Percentiles rank a stretch among this genome's conserved stretches.
Evolutionary conservation across 2,888 invertebrate species (phyloP).

Genomic region (Nomada ferruginata): DNA sequence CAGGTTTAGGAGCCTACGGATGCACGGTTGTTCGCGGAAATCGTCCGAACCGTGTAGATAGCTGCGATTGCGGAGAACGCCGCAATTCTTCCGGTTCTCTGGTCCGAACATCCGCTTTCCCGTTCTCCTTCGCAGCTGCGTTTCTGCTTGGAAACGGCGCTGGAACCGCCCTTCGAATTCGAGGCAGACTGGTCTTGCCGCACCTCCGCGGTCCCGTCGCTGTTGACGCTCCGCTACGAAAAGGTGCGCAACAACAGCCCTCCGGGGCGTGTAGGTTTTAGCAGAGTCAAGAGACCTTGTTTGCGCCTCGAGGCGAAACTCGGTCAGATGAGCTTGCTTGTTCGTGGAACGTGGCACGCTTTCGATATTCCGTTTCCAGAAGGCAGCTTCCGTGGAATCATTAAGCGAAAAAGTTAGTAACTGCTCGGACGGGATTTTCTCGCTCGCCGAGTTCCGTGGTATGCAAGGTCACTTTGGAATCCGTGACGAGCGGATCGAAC

Average conservation of each 20-base stretch:
- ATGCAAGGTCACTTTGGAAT: neutral
- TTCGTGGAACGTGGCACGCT: constrained; percentile 12
- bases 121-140: neutral
- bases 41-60: constrained; percentile 41
- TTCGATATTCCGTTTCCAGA: neutral
- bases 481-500: neutral
- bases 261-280: neutral
- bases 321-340: constrained; percentile 21
- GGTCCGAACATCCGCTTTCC: neutral
- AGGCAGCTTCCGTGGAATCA: constrained; percentile 4
- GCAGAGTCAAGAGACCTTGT: constrained; percentile 17
- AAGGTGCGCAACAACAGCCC: neutral
- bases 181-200: too few species aligned
- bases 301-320: constrained; percentile 18
- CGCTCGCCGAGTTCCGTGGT: neutral
- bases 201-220: neutral
- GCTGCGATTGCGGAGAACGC: constrained; percentile 41
- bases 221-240: constrained; percentile 15
- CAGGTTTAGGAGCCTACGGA: constrained; percentile 41
- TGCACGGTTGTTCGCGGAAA: constrained; percentile 39
- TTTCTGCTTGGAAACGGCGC: neutral
- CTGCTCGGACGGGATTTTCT: neutral
- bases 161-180: neutral
- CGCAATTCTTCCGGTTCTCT: constrained; percentile 55
- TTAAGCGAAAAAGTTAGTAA: constrained; percentile 8